A percentile compares a stretch with the other conserved stretches of the same genome.
Conservation (phyloP, 1,140 invertebrate species). For the Drosophila nasuta region DNA sequence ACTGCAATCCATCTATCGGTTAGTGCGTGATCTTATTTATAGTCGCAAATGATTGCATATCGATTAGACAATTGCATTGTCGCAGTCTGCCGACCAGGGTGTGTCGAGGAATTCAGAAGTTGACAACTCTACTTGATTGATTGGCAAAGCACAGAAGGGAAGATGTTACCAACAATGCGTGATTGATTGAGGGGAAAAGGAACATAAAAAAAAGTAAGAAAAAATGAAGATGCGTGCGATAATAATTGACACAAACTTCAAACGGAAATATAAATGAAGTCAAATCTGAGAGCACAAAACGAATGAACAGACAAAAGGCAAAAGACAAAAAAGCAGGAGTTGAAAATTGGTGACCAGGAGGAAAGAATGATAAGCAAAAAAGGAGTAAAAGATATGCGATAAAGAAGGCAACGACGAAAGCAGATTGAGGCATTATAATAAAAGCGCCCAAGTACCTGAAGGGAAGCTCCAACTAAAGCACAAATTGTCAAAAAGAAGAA, state of each 20-base stretch:
- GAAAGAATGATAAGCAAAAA: not conserved
- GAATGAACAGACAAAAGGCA: not conserved
- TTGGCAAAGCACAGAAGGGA: not conserved
- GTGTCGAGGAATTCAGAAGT: constrained; percentile 4
- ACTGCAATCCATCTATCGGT: constrained; percentile 36
- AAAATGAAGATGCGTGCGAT: not conserved
- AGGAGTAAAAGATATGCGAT: constrained; percentile 1
- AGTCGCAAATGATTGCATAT: constrained; percentile 54
- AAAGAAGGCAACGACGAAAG: not conserved
- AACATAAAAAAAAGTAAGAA: not conserved
- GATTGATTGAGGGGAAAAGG: not conserved
- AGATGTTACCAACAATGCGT: not conserved
- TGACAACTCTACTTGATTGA: constrained; percentile 15
- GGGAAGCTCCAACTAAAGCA: not conserved
- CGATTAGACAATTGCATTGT: constrained; percentile 49
- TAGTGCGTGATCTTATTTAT: constrained; percentile 62
- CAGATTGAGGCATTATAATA: constrained; percentile 22
- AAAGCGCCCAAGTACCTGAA: not conserved
- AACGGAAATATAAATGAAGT: constrained; percentile 6
- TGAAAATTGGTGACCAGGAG: not conserved
- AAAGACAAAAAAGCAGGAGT: not conserved
- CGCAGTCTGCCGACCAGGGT: constrained; percentile 4
- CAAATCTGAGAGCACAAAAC: not conserved
- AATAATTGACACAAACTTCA: constrained; percentile 14
- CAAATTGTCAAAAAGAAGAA: constrained; percentile 22